Evolutionary conservation across 2,113 vertebrate species (phyloP), one percentile per base, ranked within the genome.

Genomic region (Sialia sialis): DNA sequence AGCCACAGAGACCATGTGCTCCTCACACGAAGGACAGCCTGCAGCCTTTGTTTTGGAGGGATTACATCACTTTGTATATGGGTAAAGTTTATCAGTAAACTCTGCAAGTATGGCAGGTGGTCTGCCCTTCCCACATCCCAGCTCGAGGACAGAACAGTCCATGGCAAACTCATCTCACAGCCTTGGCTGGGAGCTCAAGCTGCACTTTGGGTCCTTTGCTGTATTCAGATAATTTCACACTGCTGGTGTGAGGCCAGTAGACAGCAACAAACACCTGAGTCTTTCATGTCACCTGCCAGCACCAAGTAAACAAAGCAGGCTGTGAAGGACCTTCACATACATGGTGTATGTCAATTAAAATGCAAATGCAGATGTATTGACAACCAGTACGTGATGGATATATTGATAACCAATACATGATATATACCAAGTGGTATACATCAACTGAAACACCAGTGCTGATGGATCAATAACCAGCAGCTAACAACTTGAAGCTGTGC

Each of bases 31-130:
- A 55, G 25, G 36, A 54, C 14, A 63, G 27, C 25, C 46, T 34
- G 70, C 19, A 68, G 48, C 44, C 19, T 34, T 34, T 16, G 16
- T 17, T 72, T 52, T 54, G 32, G 59, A 48, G 34, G 32, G 49
- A 38, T 58, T 2, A 54, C n/a, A 70, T 16, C 66, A 46, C 26
- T 55, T 54, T 21, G 16, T 7, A 2, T 5, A 39, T 0, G 18
- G 11, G 13, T 5, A 23, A 46, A 2, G 2, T 36, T 72, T 41
- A 17, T 39, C 11, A 52, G 56, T 16, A 46, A 75, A 39, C 54
- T 62, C 67, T 49, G 19, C 9, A 23, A 4, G 11, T 32, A 9
- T 2, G 23, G 56, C n/a, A 48, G 30, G 38, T 5, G 29, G 4
- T 43, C 59, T 69, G 63, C n/a, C 36, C 41, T 49, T 76, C 36